Base-by-base conservation (phyloP, 2,888 invertebrate genomes). In the Monoplex corrugatus region DNA sequence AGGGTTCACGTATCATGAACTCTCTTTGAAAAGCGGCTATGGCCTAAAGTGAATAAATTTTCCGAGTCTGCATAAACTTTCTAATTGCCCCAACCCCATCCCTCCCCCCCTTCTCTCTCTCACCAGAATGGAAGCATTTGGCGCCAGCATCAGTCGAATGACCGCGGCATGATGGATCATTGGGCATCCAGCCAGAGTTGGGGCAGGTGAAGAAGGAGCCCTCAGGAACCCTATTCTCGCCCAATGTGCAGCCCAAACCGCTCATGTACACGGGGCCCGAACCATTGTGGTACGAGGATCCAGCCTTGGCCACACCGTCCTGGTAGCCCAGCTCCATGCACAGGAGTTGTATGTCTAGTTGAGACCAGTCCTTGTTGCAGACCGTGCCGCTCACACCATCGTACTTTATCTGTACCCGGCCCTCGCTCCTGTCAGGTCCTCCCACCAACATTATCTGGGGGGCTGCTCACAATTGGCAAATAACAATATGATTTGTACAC, bases 41-140 rank as follows among this genome's bases (percentile, higher is more conserved):
- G n/a, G n/a, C n/a, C n/a, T n/a, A n/a, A n/a, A n/a, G n/a, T n/a
- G n/a, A n/a, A n/a, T n/a, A n/a, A n/a, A n/a, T n/a, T n/a, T n/a
- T n/a, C n/a, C n/a, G n/a, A n/a, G n/a, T n/a, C n/a, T n/a, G n/a
- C n/a, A n/a, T n/a, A n/a, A n/a, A n/a, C n/a, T n/a, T n/a, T n/a
- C n/a, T n/a, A n/a, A n/a, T n/a, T n/a, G n/a, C n/a, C n/a, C n/a
- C n/a, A n/a, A n/a, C n/a, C n/a, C n/a, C n/a, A n/a, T n/a, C n/a
- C n/a, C 32, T 57, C 8, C 16, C 35, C 44, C 23, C 43, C 28
- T 44, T 6, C 23, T 72, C 6, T 82, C 75, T 16, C 63, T 38
- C 91, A 95, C 95, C 95, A 87, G 92, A 92, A 6, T 93, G 92
- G 83, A 93, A 94, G 87, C 95, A 95, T 90, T 92, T 91, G 1